Percentiles rank a stretch among this genome's conserved stretches.
These are phyloP conservation scores for Osmerus eperlanus DNA, from an alignment of 2,113 vertebrate genomes.

Conservation along the genomic window DNA sequence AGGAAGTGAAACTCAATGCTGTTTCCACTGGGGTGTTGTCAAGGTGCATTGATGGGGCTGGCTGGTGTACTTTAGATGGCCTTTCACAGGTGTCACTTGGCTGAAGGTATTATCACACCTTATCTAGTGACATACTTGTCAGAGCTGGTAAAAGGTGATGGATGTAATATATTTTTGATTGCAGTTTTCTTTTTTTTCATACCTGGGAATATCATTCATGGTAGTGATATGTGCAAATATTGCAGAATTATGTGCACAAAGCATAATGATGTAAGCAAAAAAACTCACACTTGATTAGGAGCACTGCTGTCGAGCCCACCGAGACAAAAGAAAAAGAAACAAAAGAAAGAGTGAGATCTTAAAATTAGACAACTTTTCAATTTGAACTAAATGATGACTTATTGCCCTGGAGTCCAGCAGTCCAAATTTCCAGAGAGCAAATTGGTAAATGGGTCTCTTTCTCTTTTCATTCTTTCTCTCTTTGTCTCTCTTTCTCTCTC, in stretches of 20 bases:
- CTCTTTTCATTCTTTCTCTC: neutral
- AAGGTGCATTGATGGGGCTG: slow-evolving; percentile 45
- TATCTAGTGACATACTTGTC: slow-evolving; percentile 5
- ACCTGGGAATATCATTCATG: no score
- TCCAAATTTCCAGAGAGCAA: slow-evolving; percentile 20
- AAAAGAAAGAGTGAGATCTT: no score
- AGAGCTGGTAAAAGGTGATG: neutral
- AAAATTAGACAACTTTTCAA: no score
- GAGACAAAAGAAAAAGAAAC: no score
- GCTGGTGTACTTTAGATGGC: slow-evolving; percentile 65
- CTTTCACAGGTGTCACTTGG: slow-evolving; percentile 46
- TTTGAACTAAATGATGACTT: slow-evolving; percentile 18
- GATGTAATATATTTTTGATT: neutral
- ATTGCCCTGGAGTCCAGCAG: slow-evolving; percentile 17
- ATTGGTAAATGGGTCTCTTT: neutral
- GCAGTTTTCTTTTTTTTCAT: neutral
- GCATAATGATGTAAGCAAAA: no score
- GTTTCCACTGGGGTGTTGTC: slow-evolving; percentile 65
- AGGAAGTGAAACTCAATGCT: slow-evolving; percentile 74
- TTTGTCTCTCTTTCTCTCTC: slow-evolving; percentile 29
- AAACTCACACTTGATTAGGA: no score
- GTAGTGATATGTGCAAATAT: no score
- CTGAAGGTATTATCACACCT: slow-evolving; percentile 45
- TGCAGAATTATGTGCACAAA: no score
- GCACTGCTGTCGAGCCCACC: no score